Conservation (phyloP, 2,888 invertebrate species). For the Aproaerema taeniolella region DNA sequence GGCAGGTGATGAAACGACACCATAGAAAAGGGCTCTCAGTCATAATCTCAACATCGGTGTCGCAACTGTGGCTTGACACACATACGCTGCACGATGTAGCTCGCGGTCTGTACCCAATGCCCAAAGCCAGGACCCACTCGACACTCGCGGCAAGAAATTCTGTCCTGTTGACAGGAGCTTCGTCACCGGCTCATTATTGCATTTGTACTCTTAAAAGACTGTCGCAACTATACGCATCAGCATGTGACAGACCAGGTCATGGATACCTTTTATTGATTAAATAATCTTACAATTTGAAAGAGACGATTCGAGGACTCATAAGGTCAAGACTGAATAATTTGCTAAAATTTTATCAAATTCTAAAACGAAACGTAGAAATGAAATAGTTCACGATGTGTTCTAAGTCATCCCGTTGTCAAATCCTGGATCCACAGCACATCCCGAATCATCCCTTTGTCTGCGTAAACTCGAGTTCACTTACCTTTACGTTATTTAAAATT, state of each 20-base stretch:
- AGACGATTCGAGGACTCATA: not conserved
- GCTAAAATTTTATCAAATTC: not conserved
- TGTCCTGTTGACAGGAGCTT: not conserved
- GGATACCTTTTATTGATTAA: slow-evolving; percentile 9
- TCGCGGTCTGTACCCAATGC: too few species aligned
- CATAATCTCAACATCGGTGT: slow-evolving; percentile 48
- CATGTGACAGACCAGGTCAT: slow-evolving; percentile 13
- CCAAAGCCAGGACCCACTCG: slow-evolving; percentile 2
- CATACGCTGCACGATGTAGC: slow-evolving; percentile 50
- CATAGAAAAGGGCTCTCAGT: slow-evolving; percentile 63
- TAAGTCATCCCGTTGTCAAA: not conserved
- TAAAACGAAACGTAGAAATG: not conserved
- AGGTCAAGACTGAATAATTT: not conserved
- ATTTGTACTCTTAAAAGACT: not conserved
- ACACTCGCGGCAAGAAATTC: not conserved
- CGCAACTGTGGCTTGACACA: slow-evolving; percentile 66
- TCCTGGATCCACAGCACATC: slow-evolving; percentile 18
- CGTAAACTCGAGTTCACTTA: slow-evolving; percentile 54
- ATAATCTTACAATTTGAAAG: not conserved
- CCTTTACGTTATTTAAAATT: slow-evolving; percentile 53
- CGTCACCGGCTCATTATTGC: slow-evolving; percentile 4
- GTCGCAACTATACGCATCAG: slow-evolving; percentile 14
- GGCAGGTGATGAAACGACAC: slow-evolving; percentile 36
- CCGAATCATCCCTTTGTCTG: slow-evolving; percentile 43
- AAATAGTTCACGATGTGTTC: not conserved